Evolutionary conservation across 1,140 invertebrate genomes (phyloP).

Genomic region (Leptinotarsa lineolata): DNA sequence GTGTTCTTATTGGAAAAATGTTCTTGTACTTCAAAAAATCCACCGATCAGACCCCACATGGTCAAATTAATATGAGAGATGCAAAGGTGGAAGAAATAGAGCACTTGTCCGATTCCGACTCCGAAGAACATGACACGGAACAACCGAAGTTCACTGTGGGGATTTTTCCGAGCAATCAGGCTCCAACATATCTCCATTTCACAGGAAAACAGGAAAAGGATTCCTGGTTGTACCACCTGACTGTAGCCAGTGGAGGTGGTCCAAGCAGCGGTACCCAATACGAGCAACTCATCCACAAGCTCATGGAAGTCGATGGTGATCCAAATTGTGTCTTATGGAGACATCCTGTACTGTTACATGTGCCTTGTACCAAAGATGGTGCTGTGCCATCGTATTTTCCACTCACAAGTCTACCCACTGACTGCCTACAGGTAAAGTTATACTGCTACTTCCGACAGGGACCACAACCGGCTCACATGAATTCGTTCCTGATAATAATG

Average conservation of each 20-base stretch:
- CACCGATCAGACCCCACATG: conserved; percentile 86
- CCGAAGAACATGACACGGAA: conserved; percentile 81
- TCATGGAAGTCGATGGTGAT: conserved; percentile 95
- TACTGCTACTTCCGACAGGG: neutral
- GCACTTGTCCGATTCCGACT: conserved; percentile 88
- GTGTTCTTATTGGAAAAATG: conserved; percentile 92
- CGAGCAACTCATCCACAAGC: conserved; percentile 90
- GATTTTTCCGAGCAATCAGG: conserved; percentile 88
- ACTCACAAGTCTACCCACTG: conserved; percentile 51
- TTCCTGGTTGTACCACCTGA: conserved; percentile 93
- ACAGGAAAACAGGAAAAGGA: conserved; percentile 88
- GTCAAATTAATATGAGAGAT: conserved; percentile 94
- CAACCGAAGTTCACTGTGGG: conserved; percentile 82
- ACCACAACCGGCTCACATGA: no score
- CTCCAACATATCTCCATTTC: conserved; percentile 90
- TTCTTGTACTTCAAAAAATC: conserved; percentile 94
- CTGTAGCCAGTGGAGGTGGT: conserved; percentile 89
- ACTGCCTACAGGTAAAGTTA: conserved; percentile 49
- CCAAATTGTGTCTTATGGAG: conserved; percentile 93
- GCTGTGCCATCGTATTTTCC: conserved; percentile 55
- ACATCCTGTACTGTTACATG: conserved; percentile 86
- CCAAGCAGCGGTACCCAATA: conserved; percentile 90
- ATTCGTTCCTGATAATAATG: no score
- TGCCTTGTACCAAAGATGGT: conserved; percentile 55
- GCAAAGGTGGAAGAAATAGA: conserved; percentile 92